Base-by-base conservation (phyloP, 2,797 vertebrate genomes). In the Graptemys geographica region DNA sequence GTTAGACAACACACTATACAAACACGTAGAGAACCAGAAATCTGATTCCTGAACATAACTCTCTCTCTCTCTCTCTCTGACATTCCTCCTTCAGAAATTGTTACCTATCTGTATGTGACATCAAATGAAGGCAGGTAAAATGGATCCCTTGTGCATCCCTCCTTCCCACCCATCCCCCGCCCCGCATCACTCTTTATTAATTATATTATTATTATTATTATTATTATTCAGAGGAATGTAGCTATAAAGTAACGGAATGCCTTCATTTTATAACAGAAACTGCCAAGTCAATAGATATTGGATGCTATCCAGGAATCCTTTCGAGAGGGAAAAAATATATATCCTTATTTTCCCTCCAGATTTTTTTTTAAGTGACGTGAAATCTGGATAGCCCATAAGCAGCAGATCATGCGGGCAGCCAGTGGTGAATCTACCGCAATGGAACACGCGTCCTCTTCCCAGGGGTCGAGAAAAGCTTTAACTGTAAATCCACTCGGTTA, bases 401-500 rank as follows among this genome's bases (percentile, higher is more conserved):
- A 59, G 74, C 7, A 59, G 74, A 19, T 1, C 25, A 1, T 76
- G 76, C 16, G 78, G 31, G 23, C 19, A 33, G 13, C n/a, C 65
- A 21, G 19, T 9, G n/a, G 10, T 5, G 18, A 37, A 37, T n/a
- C 65, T n/a, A 37, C n/a, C n/a, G n/a, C 25, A 8, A 8, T 4
- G 44, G 57, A 49, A 23, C 25, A 33, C 13, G 21, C 53, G 23
- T 7, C 53, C 81, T 88, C 41, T 78, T 82, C 81, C 53, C 78
- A 37, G 21, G 37, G 69, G 69, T 37, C 74, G 65, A 56, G 65
- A 28, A 72, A 91, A 56, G 49, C 33, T 80, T 21, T 28, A 86
- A 91, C 95, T 97, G 94, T 92, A 95, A 62, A 92, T 96, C 95
- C 94, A 83, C 83, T 44, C 55, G 88, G 94, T 97, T 90, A 65